A percentile compares a stretch with the other conserved stretches of the same genome.
phyloP scores from a whole-genome alignment of 2,888 invertebrate species.

The Leptopilina syphax region DNA sequence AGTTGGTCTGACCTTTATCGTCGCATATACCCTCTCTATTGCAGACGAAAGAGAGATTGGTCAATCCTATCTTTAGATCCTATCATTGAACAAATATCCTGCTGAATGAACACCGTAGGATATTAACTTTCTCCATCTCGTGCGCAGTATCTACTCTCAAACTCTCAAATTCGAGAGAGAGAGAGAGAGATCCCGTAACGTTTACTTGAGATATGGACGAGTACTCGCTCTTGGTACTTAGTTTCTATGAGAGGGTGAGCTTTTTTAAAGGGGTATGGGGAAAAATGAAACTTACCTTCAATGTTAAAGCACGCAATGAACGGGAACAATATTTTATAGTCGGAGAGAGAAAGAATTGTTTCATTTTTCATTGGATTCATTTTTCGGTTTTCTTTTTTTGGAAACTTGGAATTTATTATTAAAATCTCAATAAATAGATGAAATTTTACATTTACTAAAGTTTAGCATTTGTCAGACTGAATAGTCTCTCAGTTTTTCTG shows the following conservation, averaged over 20 bases:
- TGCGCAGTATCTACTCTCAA: slow-evolving; percentile 46
- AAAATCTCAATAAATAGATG: too few species aligned
- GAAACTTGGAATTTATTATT: too few species aligned
- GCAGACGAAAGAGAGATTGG: slow-evolving; percentile 56
- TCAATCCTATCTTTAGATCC: slow-evolving; percentile 74
- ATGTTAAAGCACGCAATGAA: background rate
- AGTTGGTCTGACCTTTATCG: slow-evolving; percentile 56
- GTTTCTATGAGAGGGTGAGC: slow-evolving; percentile 8
- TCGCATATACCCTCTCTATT: slow-evolving; percentile 44
- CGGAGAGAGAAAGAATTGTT: background rate
- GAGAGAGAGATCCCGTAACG: slow-evolving; percentile 60
- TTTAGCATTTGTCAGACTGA: too few species aligned
- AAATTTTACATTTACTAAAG: too few species aligned
- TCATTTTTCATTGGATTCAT: background rate
- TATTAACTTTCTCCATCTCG: slow-evolving; percentile 55
- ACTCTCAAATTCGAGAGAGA: slow-evolving; percentile 67
- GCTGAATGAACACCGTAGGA: slow-evolving; percentile 70
- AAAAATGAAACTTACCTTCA: slow-evolving; percentile 15
- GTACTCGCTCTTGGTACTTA: slow-evolving; percentile 43
- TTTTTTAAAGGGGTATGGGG: background rate
- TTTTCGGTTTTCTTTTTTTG: too few species aligned
- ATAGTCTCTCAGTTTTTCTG: too few species aligned
- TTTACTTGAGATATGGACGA: slow-evolving; percentile 69
- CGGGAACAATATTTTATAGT: slow-evolving; percentile 1
- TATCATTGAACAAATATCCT: slow-evolving; percentile 71